phyloP scores from a whole-genome alignment of 2,888 invertebrate species.

The Quadroppia sp. region DNA sequence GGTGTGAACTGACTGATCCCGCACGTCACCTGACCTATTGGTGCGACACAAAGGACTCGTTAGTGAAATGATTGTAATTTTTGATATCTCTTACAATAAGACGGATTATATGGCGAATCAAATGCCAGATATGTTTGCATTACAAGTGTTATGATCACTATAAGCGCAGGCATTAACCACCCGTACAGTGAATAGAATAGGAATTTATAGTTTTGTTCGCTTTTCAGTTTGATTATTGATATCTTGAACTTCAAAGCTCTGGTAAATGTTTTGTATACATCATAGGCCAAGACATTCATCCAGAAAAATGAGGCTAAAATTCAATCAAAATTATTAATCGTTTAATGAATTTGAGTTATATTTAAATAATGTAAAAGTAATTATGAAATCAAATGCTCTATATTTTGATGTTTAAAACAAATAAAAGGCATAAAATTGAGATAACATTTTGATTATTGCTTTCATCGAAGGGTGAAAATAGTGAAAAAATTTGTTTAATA shows the following conservation, averaged over 20 bases:
- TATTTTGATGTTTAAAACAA: too few relatives aligned
- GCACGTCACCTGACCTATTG: background rate
- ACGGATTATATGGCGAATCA: conserved; percentile 49
- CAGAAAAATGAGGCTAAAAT: conserved; percentile 51
- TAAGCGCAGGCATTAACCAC: conserved; percentile 53
- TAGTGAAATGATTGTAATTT: background rate
- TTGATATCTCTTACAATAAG: conserved; percentile 7
- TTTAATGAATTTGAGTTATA: too few relatives aligned
- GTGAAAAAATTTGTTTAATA: too few relatives aligned
- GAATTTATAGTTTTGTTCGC: conserved; percentile 41
- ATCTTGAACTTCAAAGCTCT: background rate
- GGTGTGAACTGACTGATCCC: background rate
- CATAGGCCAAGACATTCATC: conserved; percentile 52
- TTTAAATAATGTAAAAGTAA: too few relatives aligned
- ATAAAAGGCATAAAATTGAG: too few relatives aligned
- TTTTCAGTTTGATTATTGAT: background rate
- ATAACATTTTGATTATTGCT: too few relatives aligned
- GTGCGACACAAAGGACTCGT: background rate
- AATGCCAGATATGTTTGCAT: conserved; percentile 43
- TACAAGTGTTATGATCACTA: conserved; percentile 48
- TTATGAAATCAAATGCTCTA: too few relatives aligned
- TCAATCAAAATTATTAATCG: too few relatives aligned
- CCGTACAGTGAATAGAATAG: conserved; percentile 52
- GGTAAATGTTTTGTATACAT: conserved; percentile 51
- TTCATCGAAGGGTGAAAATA: too few relatives aligned